A percentile compares a stretch with the other conserved stretches of the same genome.
phyloP scores from a whole-genome alignment of 1,140 invertebrate genomes.

The Bombus huntii region DNA sequence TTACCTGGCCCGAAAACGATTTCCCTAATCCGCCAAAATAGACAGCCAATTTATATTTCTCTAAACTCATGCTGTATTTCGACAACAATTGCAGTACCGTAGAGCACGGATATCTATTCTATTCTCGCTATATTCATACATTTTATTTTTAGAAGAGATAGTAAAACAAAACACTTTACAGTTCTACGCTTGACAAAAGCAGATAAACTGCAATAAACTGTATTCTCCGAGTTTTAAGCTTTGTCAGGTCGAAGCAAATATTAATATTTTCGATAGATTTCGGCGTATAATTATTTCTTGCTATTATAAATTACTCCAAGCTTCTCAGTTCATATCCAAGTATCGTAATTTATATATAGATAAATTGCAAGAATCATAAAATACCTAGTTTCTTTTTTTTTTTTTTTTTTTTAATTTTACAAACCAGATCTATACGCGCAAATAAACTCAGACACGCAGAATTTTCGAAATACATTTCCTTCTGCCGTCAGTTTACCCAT shows the following conservation, averaged over 20 bases:
- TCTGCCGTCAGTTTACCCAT: background rate
- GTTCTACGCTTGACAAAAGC: too few relatives aligned
- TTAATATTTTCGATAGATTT: background rate
- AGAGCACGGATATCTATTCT: background rate
- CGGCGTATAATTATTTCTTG: background rate
- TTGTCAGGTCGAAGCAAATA: fast-evolving
- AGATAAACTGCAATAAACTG: too few relatives aligned
- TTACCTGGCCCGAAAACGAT: background rate
- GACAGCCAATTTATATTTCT: background rate
- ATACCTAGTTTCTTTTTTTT: background rate
- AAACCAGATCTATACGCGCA: too few relatives aligned
- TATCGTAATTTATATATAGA: background rate
- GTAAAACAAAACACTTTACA: background rate
- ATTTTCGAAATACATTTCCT: too few relatives aligned
- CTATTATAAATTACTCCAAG: background rate
- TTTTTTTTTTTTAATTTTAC: background rate
- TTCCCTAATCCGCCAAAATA: too few relatives aligned
- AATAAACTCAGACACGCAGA: too few relatives aligned
- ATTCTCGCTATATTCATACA: background rate
- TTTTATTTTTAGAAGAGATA: fast-evolving
- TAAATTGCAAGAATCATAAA: background rate
- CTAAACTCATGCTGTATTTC: background rate
- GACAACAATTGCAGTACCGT: background rate
- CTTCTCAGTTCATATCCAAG: too few relatives aligned
- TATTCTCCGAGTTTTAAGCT: too few relatives aligned